Conservation (phyloP, 2,797 vertebrate genomes). For the Lepilemur septentrionalis region DNA sequence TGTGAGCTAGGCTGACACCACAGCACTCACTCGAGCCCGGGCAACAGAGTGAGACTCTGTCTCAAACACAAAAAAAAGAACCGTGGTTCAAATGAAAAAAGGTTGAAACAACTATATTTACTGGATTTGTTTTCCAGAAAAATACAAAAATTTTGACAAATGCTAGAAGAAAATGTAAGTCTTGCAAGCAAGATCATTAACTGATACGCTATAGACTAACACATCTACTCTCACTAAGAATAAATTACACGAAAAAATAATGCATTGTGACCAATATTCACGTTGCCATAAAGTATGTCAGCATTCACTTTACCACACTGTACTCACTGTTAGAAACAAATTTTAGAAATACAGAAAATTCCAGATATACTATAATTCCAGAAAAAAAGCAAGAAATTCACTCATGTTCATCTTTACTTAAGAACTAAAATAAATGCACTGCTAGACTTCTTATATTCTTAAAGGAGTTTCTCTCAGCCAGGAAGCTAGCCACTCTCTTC, state of each 20-base stretch:
- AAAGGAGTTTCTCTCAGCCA: not conserved
- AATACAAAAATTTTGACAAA: constrained; percentile 35
- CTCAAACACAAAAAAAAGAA: too few species aligned
- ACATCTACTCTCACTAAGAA: not conserved
- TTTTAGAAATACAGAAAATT: constrained; percentile 29
- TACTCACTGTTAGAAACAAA: not conserved
- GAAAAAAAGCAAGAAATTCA: not conserved
- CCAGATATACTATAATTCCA: not conserved
- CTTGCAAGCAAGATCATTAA: not conserved
- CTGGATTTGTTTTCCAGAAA: not conserved
- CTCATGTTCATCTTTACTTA: not conserved
- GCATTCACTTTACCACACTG: not conserved
- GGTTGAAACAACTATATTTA: not conserved
- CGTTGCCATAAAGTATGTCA: not conserved
- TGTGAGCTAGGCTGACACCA: too few species aligned
- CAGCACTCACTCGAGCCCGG: too few species aligned
- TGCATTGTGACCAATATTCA: not conserved
- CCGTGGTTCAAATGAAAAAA: constrained; percentile 5
- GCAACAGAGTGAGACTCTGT: too few species aligned
- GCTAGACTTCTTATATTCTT: not conserved
- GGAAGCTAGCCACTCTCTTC: constrained; percentile 9
- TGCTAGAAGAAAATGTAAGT: not conserved
- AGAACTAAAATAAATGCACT: constrained; percentile 21
- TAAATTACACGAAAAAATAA: constrained; percentile 26
- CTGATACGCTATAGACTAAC: not conserved